A percentile compares a stretch with the other conserved stretches of the same genome.
Conservation (phyloP, 2,797 vertebrate genomes). For the Danio kyathit region DNA sequence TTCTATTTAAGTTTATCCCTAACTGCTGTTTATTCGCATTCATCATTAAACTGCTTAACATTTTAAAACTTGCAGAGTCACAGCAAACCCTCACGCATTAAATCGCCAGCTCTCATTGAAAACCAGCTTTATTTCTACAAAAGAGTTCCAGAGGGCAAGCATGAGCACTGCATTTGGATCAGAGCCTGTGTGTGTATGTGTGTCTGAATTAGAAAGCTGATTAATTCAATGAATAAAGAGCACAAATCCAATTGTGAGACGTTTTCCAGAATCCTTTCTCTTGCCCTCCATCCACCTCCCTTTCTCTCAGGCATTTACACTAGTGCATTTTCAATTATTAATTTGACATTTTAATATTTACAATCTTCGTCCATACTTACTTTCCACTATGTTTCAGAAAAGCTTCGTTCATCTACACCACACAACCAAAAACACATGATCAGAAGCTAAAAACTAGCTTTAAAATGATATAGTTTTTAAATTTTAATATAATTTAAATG, state of each 20-base stretch:
- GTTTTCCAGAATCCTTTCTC: slow-evolving; percentile 5
- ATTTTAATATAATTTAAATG: too few relatives aligned
- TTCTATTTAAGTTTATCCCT: too few relatives aligned
- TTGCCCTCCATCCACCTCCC: not conserved
- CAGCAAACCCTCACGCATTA: not conserved
- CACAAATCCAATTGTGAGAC: slow-evolving; percentile 24
- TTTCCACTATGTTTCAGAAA: too few relatives aligned
- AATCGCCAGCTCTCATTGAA: not conserved
- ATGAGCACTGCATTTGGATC: not conserved
- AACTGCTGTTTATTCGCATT: too few relatives aligned
- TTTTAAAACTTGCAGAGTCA: slow-evolving; percentile 1
- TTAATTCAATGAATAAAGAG: slow-evolving; percentile 15
- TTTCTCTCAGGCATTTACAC: not conserved
- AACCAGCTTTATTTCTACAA: not conserved
- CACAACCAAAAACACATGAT: too few relatives aligned
- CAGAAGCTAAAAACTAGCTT: too few relatives aligned
- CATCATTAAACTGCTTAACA: not conserved
- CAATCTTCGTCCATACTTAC: too few relatives aligned
- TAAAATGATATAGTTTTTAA: too few relatives aligned
- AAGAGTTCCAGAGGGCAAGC: slow-evolving; percentile 6
- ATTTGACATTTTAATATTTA: too few relatives aligned
- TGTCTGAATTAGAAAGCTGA: slow-evolving; percentile 23
- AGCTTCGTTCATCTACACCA: too few relatives aligned
- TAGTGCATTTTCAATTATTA: too few relatives aligned
- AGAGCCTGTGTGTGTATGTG: not conserved